Conservation (phyloP, 2,113 vertebrate genomes). For the Mohoua ochrocephala region DNA sequence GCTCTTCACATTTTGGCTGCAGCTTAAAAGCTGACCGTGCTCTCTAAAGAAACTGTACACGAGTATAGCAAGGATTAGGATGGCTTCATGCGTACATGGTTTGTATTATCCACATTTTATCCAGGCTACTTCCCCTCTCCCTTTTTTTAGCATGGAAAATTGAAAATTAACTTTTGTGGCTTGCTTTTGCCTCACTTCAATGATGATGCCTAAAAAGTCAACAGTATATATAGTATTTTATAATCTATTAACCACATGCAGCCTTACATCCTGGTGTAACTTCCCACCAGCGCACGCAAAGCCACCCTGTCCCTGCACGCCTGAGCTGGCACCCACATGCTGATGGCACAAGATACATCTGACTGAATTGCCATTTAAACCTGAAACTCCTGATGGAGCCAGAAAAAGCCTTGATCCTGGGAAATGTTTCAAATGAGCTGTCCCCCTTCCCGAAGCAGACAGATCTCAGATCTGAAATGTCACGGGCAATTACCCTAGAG, state of each 20-base stretch:
- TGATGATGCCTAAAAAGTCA: neutral
- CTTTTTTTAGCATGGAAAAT: neutral
- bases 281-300: neutral
- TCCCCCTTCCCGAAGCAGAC: neutral
- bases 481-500: neutral
- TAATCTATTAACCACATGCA: neutral
- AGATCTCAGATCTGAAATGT: conserved; percentile 30
- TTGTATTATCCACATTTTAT: neutral
- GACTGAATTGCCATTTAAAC: conserved; percentile 21
- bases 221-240: neutral
- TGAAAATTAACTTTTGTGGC: neutral
- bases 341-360: neutral
- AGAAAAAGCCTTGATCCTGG: neutral
- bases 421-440: conserved; percentile 1
- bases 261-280: neutral
- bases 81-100: neutral
- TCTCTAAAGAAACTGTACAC: neutral
- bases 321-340: neutral
- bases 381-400: neutral
- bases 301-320: neutral
- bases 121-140: neutral
- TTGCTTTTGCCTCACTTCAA: neutral
- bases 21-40: neutral
- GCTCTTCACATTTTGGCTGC: neutral
- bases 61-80: neutral